These are phyloP conservation scores for Rhineura floridana DNA, from an alignment of 2,113 vertebrate species.

Conservation along the genomic window DNA sequence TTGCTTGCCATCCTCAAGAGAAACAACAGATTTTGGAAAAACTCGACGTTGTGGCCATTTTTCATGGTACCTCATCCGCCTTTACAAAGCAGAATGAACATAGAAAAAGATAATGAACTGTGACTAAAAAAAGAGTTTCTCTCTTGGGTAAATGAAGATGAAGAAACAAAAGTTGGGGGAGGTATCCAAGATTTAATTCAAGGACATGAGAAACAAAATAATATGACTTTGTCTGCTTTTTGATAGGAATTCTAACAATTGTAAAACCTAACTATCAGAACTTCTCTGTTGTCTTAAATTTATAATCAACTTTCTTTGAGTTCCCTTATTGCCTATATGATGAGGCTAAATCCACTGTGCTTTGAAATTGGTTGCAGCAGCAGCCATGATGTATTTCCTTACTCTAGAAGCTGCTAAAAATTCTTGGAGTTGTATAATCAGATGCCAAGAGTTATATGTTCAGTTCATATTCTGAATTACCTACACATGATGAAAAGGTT, in stretches of 20 bases:
- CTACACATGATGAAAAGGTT: background rate
- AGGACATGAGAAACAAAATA: background rate
- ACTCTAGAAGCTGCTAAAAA: background rate
- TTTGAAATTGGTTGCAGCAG: constrained; percentile 55
- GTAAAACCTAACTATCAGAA: constrained; percentile 11
- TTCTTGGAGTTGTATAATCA: constrained; percentile 31
- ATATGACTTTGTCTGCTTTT: background rate
- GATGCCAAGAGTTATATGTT: constrained; percentile 32
- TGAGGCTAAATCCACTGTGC: constrained; percentile 45
- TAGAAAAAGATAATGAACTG: constrained; percentile 4
- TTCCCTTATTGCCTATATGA: constrained; percentile 35
- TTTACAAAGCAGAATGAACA: constrained; percentile 14
- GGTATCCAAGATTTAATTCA: constrained; percentile 6
- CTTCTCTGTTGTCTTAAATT: constrained; percentile 24
- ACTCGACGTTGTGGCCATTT: background rate
- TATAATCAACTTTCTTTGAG: constrained; percentile 37
- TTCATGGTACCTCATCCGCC: background rate
- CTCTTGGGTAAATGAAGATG: background rate
- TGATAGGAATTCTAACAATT: background rate
- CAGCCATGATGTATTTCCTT: constrained; percentile 21
- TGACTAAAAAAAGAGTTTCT: background rate
- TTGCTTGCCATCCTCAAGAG: background rate
- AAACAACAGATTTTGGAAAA: background rate
- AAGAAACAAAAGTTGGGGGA: background rate
- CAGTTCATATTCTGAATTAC: constrained; percentile 39